phyloP scores from a whole-genome alignment of 2,888 invertebrate species.

The Orchesella flavescens region DNA sequence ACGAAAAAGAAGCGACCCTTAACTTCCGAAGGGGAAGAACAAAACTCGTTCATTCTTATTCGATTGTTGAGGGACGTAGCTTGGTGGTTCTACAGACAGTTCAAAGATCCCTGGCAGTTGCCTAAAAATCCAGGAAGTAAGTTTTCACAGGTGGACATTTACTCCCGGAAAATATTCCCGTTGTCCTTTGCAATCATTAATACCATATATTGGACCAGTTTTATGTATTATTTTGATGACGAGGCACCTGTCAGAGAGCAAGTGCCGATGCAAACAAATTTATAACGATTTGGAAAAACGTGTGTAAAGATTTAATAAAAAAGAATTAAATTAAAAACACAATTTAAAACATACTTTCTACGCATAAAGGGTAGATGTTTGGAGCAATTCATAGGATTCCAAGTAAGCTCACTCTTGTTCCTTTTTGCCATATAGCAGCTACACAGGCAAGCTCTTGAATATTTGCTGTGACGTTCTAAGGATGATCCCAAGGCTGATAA shows the following conservation, averaged over 20 bases:
- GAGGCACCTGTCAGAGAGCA: conserved; percentile 65
- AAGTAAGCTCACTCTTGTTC: too few species aligned
- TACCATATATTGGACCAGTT: conserved; percentile 75
- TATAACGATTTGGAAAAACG: not conserved
- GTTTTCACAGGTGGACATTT: conserved; percentile 77
- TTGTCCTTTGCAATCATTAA: conserved; percentile 78
- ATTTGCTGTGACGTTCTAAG: too few species aligned
- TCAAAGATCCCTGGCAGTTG: conserved; percentile 68
- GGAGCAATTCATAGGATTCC: too few species aligned
- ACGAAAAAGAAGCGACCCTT: conserved; percentile 68
- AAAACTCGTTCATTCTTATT: conserved; percentile 7
- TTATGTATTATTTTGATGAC: conserved; percentile 73
- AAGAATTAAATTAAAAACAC: too few species aligned
- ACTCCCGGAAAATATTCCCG: conserved; percentile 78
- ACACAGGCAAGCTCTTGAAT: too few species aligned
- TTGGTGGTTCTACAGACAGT: conserved; percentile 66
- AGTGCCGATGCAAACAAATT: conserved; percentile 14
- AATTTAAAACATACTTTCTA: too few species aligned
- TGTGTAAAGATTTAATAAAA: too few species aligned
- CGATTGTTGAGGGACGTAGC: conserved; percentile 21
- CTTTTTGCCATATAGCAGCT: too few species aligned
- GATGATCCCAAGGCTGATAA: too few species aligned
- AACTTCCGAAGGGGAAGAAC: conserved; percentile 23
- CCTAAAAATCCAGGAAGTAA: conserved; percentile 72
- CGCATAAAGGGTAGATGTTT: too few species aligned